Conservation (phyloP, 2,113 vertebrate species). For the Galeopterus variegatus region DNA sequence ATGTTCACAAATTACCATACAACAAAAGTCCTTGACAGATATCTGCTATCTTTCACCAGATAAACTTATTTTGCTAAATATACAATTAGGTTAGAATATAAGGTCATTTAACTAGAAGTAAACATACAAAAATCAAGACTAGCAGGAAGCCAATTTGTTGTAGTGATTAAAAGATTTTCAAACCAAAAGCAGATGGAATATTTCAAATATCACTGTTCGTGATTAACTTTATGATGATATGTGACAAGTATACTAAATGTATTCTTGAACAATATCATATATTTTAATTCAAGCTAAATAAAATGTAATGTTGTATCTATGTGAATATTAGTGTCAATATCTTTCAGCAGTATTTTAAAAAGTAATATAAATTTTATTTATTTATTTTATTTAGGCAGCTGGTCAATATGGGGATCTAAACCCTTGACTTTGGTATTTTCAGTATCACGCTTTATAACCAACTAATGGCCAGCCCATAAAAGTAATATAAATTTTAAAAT, state of each 20-base stretch:
- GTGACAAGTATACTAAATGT: not conserved
- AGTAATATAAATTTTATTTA: not conserved
- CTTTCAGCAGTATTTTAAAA: conserved; percentile 11
- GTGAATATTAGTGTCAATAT: not conserved
- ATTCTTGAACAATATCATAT: not conserved
- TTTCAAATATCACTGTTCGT: conserved; percentile 44
- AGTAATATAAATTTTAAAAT: not conserved
- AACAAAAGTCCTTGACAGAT: conserved; percentile 32
- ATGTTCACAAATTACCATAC: conserved; percentile 42
- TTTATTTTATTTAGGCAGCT: no score
- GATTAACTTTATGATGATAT: not conserved
- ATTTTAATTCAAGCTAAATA: conserved; percentile 53
- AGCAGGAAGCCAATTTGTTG: conserved; percentile 27
- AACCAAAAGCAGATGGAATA: not conserved
- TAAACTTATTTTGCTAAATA: conserved; percentile 56
- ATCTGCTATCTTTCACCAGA: conserved; percentile 48
- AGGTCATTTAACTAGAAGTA: conserved; percentile 29
- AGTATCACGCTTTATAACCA: no score
- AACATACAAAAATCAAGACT: conserved; percentile 28
- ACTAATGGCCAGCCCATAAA: not conserved
- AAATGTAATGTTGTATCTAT: conserved; percentile 6
- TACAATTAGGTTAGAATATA: not conserved
- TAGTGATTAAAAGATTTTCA: conserved; percentile 35
- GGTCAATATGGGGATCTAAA: no score
- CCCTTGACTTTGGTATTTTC: no score